Evolutionary conservation across 2,888 invertebrate genomes (phyloP), one percentile per base, ranked within the genome.

Genomic region (Papilio protenor): DNA sequence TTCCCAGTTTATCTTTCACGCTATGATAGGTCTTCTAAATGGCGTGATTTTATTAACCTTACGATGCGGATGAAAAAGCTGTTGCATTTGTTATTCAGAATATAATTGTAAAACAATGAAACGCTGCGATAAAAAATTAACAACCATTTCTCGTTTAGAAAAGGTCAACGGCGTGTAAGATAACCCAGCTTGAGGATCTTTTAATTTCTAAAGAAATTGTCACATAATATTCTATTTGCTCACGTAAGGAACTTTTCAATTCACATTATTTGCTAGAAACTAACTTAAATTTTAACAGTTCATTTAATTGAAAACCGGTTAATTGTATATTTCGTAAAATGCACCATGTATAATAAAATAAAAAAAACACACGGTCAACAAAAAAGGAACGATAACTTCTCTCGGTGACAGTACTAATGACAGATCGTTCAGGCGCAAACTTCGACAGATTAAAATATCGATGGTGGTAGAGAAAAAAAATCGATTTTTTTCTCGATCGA

Each of bases 1-100:
- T 81, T 81, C 83, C 79, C 79, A 84, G 82, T 84, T 86, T 89
- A 89, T 89, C 89, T 87, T 84, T 87, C 86, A 88, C 87, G 87
- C 83, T 87, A 86, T 84, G 84, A 85, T 84, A 81, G 82, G 77
- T 82, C 74, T 81, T 73, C 81, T 85, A 85, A 85, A 86, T 86
- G 71, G 78, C 81, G 79, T 82, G 85, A 84, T 86, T 85, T 85
- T 82, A 79, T 81, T 61, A 74, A 75, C 27, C n/a, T 52, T 52
- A 72, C 64, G 64, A 0, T 49, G 0, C 52, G 40, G 21, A n/a
- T 52, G 16, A 49, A 72, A 64, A 72, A 71, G 2, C 23, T 27
- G 47, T 49, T 70, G 8, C 45, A 47, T 71, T 71, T 23, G 23
- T 70, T 70, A 70, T 70, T 70, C 21, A 69, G 45, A 70, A 70